Evolutionary conservation across 1,140 invertebrate species (phyloP), one percentile per base, ranked within the genome.

Genomic region (Eupeodes corollae): DNA sequence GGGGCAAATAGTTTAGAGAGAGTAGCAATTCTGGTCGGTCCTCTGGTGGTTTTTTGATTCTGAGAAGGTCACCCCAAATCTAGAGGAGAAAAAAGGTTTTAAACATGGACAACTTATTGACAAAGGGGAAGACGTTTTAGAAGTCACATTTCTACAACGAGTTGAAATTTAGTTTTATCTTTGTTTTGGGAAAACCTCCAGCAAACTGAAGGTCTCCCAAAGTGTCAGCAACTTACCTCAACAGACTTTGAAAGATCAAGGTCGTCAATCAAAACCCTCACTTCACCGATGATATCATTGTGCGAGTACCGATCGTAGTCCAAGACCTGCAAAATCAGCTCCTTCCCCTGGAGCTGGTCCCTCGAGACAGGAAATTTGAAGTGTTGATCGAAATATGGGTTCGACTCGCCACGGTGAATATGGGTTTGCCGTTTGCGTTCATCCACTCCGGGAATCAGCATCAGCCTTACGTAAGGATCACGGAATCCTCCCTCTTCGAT

Each of bases 311-410:
- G 70, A 69, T 83, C 75, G 33, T 66, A 68, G 45, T 68, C 66
- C 21, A 68, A 51, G 18, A 86, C 83, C 72, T 88, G 84, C 13
- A 88, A 67, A 39, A 87, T 65, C 2, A 89, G 59, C 5, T 75
- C 81, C 64, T 85, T 87, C 31, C 84, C 82, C 18, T 77, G 75
- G 11, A 88, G 70, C 52, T 88, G 83, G 40, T 88, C 85, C 46
- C 84, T 79, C 9, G 84, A 84, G 15, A 88, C 83, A 6, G 86
- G 86, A 58, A 89, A 89, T 65, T 88, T 88, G 65, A 89, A 89
- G 57, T 86, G 79, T 61, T 89, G 83, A 69, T 88, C 82, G 60
- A 88, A 88, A 67, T 81, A 81, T 0, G 85, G 85, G 66, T 86
- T 86, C 9, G 80, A 74, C 51, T 86, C 78, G 56, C 85, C 84